Evolutionary conservation across 2,888 invertebrate genomes (phyloP).

Genomic region (Matsumyia berberina): DNA sequence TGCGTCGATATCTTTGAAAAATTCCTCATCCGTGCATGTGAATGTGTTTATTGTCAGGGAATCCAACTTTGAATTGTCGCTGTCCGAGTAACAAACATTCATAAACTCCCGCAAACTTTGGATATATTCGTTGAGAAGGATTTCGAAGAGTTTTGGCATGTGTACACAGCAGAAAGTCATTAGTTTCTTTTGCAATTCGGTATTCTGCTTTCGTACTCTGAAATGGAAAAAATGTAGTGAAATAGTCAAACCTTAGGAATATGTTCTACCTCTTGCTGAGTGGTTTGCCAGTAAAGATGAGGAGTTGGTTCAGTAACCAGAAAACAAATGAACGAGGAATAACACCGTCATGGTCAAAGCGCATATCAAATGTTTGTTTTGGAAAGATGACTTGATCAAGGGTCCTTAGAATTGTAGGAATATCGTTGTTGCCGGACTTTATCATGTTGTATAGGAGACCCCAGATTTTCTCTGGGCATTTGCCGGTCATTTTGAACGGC

Average conservation of each 20-base stretch:
- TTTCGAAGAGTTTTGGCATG: slow-evolving; percentile 53
- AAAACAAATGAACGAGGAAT: slow-evolving; percentile 61
- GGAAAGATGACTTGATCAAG: slow-evolving; percentile 63
- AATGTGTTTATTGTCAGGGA: slow-evolving; percentile 24
- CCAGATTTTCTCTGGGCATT: slow-evolving; percentile 82
- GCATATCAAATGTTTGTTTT: slow-evolving; percentile 58
- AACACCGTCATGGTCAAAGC: slow-evolving; percentile 56
- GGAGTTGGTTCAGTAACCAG: slow-evolving; percentile 63
- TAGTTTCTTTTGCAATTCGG: slow-evolving; percentile 80
- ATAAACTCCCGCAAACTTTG: slow-evolving; percentile 26
- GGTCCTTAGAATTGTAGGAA: slow-evolving; percentile 55
- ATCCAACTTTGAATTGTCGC: slow-evolving; percentile 6
- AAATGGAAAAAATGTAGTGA: slow-evolving; percentile 7
- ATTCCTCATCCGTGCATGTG: slow-evolving; percentile 33
- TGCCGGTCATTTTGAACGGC: slow-evolving; percentile 78
- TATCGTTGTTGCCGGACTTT: slow-evolving; percentile 74
- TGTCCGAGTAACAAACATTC: slow-evolving; percentile 46
- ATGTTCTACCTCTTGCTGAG: slow-evolving; percentile 46
- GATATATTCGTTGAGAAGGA: slow-evolving; percentile 40
- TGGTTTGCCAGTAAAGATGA: slow-evolving; percentile 45
- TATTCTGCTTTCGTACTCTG: slow-evolving; percentile 80
- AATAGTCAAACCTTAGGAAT: no score
- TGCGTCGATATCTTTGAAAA: slow-evolving; percentile 58
- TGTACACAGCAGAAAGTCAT: slow-evolving; percentile 52
- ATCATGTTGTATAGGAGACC: slow-evolving; percentile 81